Percentiles rank a stretch among this genome's conserved stretches.
Conservation (phyloP, 1,140 invertebrate species). For the Vollenhovia emeryi region DNA sequence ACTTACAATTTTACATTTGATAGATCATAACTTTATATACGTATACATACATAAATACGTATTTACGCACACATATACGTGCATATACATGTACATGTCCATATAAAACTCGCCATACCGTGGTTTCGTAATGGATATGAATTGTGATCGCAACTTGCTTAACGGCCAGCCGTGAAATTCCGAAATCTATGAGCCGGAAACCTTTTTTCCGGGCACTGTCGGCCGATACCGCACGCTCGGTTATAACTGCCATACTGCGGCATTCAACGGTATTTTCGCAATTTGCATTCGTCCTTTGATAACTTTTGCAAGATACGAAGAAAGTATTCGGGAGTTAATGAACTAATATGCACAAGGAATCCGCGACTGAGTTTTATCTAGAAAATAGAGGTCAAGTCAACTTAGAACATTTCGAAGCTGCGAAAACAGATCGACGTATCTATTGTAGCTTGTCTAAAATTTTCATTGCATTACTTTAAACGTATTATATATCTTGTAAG, state of each 20-base stretch:
- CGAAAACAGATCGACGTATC: not conserved
- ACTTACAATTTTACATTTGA: constrained; percentile 33
- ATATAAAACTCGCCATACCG: not conserved
- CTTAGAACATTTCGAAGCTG: not conserved
- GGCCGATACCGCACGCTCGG: not conserved
- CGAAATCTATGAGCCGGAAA: constrained; percentile 36
- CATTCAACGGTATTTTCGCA: not conserved
- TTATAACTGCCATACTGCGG: not conserved
- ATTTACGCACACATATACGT: too few species aligned
- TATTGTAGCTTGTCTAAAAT: not conserved
- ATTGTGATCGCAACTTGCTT: not conserved
- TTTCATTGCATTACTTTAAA: not conserved
- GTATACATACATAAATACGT: not conserved
- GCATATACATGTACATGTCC: too few species aligned
- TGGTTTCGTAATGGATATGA: constrained; percentile 28
- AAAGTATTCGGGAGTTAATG: constrained; percentile 16
- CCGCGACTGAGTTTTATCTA: not conserved
- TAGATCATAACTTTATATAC: constrained; percentile 13
- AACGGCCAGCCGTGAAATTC: constrained; percentile 20
- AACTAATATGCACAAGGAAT: not conserved
- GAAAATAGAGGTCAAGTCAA: not conserved
- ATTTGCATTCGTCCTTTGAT: constrained; percentile 3
- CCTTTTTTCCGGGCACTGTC: not conserved
- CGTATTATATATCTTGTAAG: not conserved
- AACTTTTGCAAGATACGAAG: not conserved